Conservation (phyloP, 2,797 vertebrate species). For the Bradypus variegatus region DNA sequence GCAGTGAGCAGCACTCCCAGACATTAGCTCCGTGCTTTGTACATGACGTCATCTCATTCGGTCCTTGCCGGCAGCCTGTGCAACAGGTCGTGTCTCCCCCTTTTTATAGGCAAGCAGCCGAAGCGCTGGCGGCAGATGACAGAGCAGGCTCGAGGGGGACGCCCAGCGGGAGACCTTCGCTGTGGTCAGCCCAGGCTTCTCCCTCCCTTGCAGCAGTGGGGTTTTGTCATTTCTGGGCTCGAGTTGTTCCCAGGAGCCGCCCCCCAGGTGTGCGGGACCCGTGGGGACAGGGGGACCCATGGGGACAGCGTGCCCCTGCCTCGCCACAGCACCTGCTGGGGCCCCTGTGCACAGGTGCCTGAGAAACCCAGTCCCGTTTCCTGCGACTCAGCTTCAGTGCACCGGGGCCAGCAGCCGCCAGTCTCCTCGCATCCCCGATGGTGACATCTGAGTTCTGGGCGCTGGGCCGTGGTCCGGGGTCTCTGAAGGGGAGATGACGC, state of each 20-base stretch:
- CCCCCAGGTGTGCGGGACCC: no score
- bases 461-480: neutral
- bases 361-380: neutral
- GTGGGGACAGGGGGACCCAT: accelerated
- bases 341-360: neutral
- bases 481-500: neutral
- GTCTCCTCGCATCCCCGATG: no score
- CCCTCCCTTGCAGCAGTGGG: neutral
- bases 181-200: neutral
- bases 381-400: neutral
- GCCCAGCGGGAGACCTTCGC: neutral
- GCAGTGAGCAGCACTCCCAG: constrained; percentile 17
- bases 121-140: neutral
- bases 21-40: neutral
- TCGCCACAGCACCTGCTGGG: accelerated
- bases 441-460: neutral
- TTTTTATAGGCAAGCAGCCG: neutral
- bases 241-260: no score
- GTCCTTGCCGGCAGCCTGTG: neutral
- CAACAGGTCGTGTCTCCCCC: neutral
- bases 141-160: neutral
- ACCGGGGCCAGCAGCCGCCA: no score
- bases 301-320: neutral
- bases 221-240: neutral
- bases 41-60: constrained; percentile 48